Evolutionary conservation across 2,888 invertebrate species (phyloP).

Genomic region (Andrena fulva): DNA sequence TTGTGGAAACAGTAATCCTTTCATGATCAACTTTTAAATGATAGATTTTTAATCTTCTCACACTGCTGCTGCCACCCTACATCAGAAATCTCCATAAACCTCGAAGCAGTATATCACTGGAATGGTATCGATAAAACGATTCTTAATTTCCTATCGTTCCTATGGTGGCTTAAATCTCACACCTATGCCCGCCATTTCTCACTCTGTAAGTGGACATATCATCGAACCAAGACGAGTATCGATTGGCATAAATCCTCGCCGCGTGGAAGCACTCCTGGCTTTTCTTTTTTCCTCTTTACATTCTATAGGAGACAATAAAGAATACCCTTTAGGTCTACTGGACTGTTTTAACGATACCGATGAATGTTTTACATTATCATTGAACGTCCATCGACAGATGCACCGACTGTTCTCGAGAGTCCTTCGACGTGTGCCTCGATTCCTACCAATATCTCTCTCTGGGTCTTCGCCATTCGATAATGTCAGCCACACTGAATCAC

Average conservation of each 20-base stretch:
- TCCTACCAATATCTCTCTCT: not conserved
- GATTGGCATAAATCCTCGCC: conserved; percentile 28
- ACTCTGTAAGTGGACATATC: conserved; percentile 8
- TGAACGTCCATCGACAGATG: not conserved
- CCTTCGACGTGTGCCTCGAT: not conserved
- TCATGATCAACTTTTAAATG: not conserved
- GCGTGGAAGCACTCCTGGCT: conserved; percentile 7
- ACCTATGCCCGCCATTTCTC: conserved; percentile 9
- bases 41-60: not conserved
- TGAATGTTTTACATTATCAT: conserved; percentile 13
- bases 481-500: conserved; percentile 7
- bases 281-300: not conserved
- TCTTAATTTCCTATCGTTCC: conserved; percentile 16
- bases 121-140: conserved; percentile 22
- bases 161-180: conserved; percentile 14
- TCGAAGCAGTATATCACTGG: conserved; percentile 8
- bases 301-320: not conserved
- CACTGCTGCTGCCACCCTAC: not conserved
- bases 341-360: not conserved
- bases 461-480: not conserved
- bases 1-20: not conserved
- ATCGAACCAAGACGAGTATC: conserved; percentile 4
- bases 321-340: not conserved
- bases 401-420: not conserved
- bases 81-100: not conserved